Conservation (phyloP, 1,140 invertebrate genomes). For the Ptiloglossa arizonensis region DNA sequence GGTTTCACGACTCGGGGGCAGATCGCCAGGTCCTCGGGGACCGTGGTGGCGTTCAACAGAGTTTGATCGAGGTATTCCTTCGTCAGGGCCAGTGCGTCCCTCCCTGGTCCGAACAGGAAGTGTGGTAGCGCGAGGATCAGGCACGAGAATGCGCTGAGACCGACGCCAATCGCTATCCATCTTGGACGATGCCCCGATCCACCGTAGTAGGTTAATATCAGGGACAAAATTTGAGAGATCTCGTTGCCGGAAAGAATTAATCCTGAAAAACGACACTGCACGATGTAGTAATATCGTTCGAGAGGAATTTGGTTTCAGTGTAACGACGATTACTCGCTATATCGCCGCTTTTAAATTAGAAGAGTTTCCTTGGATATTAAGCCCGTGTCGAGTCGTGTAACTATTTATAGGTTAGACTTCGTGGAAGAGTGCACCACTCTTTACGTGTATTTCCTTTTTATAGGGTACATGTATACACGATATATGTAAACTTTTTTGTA, state of each 20-base stretch:
- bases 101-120: conserved; percentile 86
- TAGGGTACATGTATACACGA: too few relatives aligned
- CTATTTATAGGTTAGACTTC: too few relatives aligned
- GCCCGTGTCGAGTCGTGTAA: too few relatives aligned
- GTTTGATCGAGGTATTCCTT: conserved; percentile 78
- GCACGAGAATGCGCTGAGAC: conserved; percentile 85
- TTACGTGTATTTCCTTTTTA: too few relatives aligned
- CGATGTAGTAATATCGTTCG: not conserved
- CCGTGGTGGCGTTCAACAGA: conserved; percentile 64
- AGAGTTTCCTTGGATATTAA: too few relatives aligned
- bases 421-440: too few relatives aligned
- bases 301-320: too few relatives aligned
- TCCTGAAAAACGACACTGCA: conserved; percentile 78
- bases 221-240: conserved; percentile 86
- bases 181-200: conserved; percentile 83
- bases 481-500: too few relatives aligned
- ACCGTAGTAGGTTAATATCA: conserved; percentile 85
- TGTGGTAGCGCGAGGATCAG: conserved; percentile 86
- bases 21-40: conserved; percentile 60
- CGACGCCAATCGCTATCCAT: conserved; percentile 86
- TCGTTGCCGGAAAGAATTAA: conserved; percentile 88
- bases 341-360: not conserved
- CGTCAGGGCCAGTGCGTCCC: conserved; percentile 81
- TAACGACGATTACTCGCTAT: too few relatives aligned
- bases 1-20: conserved; percentile 66